Base-by-base conservation (phyloP, 2,888 invertebrate species). In the Cremastinae sp. region DNA sequence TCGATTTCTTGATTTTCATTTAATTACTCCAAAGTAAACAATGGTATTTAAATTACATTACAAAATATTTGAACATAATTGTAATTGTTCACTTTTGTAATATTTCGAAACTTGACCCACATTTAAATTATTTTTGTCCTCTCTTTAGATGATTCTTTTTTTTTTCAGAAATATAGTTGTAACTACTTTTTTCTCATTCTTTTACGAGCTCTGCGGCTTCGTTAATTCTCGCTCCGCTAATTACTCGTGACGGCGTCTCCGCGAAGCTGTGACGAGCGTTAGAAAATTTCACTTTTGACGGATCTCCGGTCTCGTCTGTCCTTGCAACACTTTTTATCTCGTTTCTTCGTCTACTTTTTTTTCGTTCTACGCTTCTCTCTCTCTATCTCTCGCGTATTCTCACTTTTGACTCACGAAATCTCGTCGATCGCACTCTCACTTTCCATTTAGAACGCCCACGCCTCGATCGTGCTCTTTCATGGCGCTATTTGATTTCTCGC, bases 401-500 rank as follows among this genome's bases (percentile, higher is more conserved):
- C n/a, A n/a, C n/a, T 69, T 55, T 47, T 35, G n/a, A 1, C 62
- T 55, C 49, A 43, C 9, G 51, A 14, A 35, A 28, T 20, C 53
- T 61, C 61, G 28, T 28, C 55, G 61, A 61, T 62, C 56, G 18
- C 14, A 69, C 74, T 68, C 74, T 74, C 68, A 62, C 74, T 74
- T 74, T 74, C 68, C 68, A 68, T 12, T 74, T 37, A 20, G 12
- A 45, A 9, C 47, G 53, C 59, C 43, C 16, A 59, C 58, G 35
- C 49, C 49, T 55, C 22, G 22, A n/a, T n/a, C n/a, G n/a, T 66
- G 20, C 12, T 58, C 20, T 58, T 58, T 58, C 47, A 47, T 16
- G 61, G 0, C 16, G 35, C 7, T 16, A 35, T n/a, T 28, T n/a
- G n/a, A n/a, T n/a, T n/a, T 61, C 35, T 61, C 35, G 35, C 12